These are phyloP conservation scores for Hippocampus comes DNA, from an alignment of 2,113 vertebrate genomes.

Conservation along the genomic window DNA sequence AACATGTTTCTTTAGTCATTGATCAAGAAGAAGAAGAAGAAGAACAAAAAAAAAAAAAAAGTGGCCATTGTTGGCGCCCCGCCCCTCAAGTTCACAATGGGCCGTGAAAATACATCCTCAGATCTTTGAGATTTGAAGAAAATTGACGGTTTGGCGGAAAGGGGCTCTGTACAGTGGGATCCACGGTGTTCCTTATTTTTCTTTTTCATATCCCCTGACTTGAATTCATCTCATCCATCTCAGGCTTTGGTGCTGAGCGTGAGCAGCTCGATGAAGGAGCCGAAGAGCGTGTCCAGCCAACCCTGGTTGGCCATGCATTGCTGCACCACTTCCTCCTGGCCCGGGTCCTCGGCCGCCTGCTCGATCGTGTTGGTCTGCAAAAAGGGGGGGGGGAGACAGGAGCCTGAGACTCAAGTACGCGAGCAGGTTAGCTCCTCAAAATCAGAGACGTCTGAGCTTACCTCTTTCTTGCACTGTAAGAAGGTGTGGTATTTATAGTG, in stretches of 20 bases:
- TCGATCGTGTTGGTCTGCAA: slow-evolving; percentile 85
- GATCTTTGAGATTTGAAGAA: slow-evolving; percentile 57
- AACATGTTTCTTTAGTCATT: slow-evolving; percentile 61
- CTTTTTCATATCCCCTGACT: slow-evolving; percentile 20
- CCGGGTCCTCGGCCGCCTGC: slow-evolving; percentile 85
- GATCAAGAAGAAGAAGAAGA: slow-evolving; percentile 60
- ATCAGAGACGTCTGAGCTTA: slow-evolving; percentile 49
- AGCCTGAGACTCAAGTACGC: neutral
- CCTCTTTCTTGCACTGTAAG: slow-evolving; percentile 91
- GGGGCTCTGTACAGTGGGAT: slow-evolving; percentile 61
- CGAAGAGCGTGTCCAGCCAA: slow-evolving; percentile 87
- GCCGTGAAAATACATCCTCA: slow-evolving; percentile 56
- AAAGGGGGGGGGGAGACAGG: neutral
- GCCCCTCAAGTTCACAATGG: slow-evolving; percentile 40
- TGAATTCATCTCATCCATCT: slow-evolving; percentile 31
- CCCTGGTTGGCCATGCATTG: slow-evolving; percentile 94
- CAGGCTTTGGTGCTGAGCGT: slow-evolving; percentile 78
- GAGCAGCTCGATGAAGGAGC: slow-evolving; percentile 88
- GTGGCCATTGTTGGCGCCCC: slow-evolving; percentile 53
- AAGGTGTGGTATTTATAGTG: slow-evolving; percentile 96
- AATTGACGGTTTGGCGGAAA: slow-evolving; percentile 37
- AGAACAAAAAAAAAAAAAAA: slow-evolving; percentile 24
- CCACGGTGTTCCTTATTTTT: slow-evolving; percentile 38
- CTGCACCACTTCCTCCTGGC: slow-evolving; percentile 92
- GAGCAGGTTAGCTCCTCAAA: neutral